Base-by-base conservation (phyloP, 2,888 invertebrate genomes). In the Teleogryllus oceanicus region DNA sequence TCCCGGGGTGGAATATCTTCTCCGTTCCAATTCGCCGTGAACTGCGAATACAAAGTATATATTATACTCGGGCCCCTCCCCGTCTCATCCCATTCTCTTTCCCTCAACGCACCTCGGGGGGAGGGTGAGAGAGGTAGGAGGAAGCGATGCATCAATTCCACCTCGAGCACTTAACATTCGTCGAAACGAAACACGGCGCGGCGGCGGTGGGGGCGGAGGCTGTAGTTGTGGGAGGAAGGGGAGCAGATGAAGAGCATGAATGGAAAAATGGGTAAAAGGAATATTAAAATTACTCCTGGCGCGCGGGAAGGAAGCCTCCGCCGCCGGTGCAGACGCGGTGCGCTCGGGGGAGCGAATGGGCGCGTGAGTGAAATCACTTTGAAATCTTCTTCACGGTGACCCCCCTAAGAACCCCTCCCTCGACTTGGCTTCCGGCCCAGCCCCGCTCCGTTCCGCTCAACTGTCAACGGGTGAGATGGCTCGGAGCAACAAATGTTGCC, bases 21-120 rank as follows among this genome's bases (percentile, higher is more conserved):
- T 62, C 62, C 16, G 62, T 62, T 62, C 62, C 62, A 62, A 62
- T 62, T 62, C 62, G 62, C 62, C 62, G 62, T 62, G 62, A 62
- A 62, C 62, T 62, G 62, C 13, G 62, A 62, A 62, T 62, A 62
- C 62, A 62, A 62, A 62, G 62, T 62, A 62, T 62, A 62, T 62
- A 62, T 62, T 62, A 62, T 62, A 62, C 62, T 62, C 62, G 62
- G 11, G 16, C 37, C 37, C 37, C 8, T 8, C 37, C 37, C 37
- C 37, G 8, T 37, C 37, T 62, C 62, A n/a, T 62, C 62, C 62
- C 62, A 62, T 62, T 62, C 37, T 62, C 62, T 62, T 62, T n/a
- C 62, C n/a, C 62, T 62, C 62, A n/a, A 62, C 13, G 62, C 62
- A 18, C 62, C 62, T 62, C n/a, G 16, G n/a, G 62, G 37, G 37